Percentiles rank a stretch among this genome's conserved stretches.
phyloP scores from a whole-genome alignment of 2,888 invertebrate species.

The Priocnemis perturbator region DNA sequence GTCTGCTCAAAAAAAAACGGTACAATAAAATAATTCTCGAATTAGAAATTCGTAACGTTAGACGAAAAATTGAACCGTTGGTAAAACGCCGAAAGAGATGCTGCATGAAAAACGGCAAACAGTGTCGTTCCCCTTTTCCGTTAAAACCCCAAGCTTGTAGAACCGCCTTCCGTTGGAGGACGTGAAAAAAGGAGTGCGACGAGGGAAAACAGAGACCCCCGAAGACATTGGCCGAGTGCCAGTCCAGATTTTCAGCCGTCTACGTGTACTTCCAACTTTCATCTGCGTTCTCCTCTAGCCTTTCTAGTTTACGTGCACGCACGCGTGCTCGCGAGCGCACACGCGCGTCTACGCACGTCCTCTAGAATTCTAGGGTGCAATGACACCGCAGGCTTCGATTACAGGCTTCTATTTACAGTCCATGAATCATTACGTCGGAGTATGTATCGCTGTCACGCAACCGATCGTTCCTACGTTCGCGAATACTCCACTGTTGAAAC shows the following conservation, averaged over 20 bases:
- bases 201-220: slow-evolving; percentile 50
- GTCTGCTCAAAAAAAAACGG: no score
- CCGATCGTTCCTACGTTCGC: slow-evolving; percentile 11
- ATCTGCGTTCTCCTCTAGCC: slow-evolving; percentile 43
- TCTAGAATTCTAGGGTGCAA: slow-evolving; percentile 56
- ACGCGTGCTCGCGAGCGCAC: slow-evolving; percentile 6
- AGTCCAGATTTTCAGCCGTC: slow-evolving; percentile 62
- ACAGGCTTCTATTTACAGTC: slow-evolving; percentile 53
- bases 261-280: slow-evolving; percentile 59
- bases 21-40: no score
- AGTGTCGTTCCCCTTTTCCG: no score
- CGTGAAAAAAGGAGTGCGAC: slow-evolving; percentile 37
- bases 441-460: slow-evolving; percentile 13
- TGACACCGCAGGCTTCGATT: slow-evolving; percentile 48
- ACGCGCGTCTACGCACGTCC: slow-evolving; percentile 4
- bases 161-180: slow-evolving; percentile 27
- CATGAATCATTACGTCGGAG: slow-evolving; percentile 45
- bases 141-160: no score
- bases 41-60: no score
- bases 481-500: slow-evolving; percentile 10
- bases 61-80: no score
- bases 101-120: neutral
- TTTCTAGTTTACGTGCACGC: neutral
- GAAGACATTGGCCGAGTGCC: slow-evolving; percentile 60
- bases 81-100: neutral